Evolutionary conservation across 2,113 vertebrate species (phyloP).

Genomic region (Struthio camelus): DNA sequence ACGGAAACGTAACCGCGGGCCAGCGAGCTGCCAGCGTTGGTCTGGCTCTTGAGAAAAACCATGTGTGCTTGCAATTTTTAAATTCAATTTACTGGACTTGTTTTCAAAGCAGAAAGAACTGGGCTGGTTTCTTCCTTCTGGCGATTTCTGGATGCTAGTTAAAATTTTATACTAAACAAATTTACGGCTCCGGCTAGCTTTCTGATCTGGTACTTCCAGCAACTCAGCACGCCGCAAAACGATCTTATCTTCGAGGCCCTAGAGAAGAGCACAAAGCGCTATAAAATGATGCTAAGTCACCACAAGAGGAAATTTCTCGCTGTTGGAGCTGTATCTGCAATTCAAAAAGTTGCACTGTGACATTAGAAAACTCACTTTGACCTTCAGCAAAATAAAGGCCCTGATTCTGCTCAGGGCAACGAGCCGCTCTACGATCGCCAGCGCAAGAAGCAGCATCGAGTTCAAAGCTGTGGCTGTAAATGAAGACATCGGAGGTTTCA

Average conservation of each 20-base stretch:
- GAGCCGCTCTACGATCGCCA: not conserved
- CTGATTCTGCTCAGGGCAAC: not conserved
- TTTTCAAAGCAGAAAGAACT: not conserved
- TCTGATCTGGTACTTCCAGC: not conserved
- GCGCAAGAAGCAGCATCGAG: accelerated
- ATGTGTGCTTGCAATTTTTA: not conserved
- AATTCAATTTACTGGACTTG: not conserved
- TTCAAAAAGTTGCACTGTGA: accelerated
- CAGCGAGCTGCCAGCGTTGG: accelerated
- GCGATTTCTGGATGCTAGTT: not conserved
- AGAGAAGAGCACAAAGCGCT: not conserved
- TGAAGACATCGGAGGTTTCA: not conserved
- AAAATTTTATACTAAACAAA: not conserved
- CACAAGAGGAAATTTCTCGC: not conserved
- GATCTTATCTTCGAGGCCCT: not conserved
- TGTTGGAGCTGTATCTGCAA: not conserved
- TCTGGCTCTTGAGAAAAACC: not conserved
- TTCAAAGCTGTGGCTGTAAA: not conserved
- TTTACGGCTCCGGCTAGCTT: accelerated
- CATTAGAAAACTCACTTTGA: not conserved
- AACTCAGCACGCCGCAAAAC: accelerated
- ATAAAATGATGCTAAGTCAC: not conserved
- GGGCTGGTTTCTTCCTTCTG: not conserved
- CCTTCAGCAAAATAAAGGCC: not conserved
- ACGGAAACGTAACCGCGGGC: too few relatives aligned